Base-by-base conservation (phyloP, 1,140 invertebrate species). In the Belonocnema kinseyi region DNA sequence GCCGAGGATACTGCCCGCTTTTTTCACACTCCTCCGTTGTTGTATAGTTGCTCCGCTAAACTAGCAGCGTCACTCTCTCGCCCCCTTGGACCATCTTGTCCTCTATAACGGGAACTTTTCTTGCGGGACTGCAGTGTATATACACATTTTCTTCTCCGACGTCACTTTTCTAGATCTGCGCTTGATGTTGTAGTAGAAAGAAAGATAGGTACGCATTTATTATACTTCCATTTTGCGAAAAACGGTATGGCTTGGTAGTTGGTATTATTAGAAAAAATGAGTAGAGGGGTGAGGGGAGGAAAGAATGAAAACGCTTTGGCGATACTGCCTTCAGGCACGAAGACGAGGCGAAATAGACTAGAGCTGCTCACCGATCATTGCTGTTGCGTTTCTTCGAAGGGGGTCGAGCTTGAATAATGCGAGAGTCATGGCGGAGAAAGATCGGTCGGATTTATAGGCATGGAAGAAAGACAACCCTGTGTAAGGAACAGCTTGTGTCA, bases 371-470 rank as follows among this genome's bases (percentile, higher is more conserved):
- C 58, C 19, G 58, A 66, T 66, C 58, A 66, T 66, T 66, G 58
- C 58, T 16, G 16, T 21, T 66, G 58, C 58, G 13, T 66, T 66
- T 66, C 58, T 66, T 66, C 58, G 21, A 66, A 66, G 58, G 21
- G 58, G 58, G 58, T 66, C 58, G 58, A 66, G 58, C 58, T 66
- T 66, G 58, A 66, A 66, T 66, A 66, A 66, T 66, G 58, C 58
- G 58, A 14, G 58, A 66, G 58, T 66, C 58, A 26, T 66, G 58
- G 58, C 58, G 58, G 58, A 66, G 58, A 66, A 66, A 66, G 58
- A 66, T 66, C 58, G 58, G 58, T 66, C 58, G 40, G 58, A 66
- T 66, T 66, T 66, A 66, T 66, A 33, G 58, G 21, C 40, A n/a
- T 33, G 26, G 58, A 66, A 66, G 58, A 66, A 66, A 13, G 58